These are phyloP conservation scores for Sebastes matsubarae DNA, from an alignment of 2,797 vertebrate species.

Conservation along the genomic window DNA sequence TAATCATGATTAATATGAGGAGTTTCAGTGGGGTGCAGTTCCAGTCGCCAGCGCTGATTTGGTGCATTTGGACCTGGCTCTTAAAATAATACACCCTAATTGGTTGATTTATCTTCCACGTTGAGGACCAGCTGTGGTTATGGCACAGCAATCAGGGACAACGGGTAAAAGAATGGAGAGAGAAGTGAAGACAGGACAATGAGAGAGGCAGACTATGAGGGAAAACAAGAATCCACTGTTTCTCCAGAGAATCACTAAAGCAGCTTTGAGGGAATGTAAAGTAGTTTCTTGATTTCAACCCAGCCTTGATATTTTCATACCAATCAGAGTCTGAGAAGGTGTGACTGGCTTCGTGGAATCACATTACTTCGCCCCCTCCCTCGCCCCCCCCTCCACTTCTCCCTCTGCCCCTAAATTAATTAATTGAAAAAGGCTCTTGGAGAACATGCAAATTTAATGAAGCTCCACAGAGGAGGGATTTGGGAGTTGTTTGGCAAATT, in stretches of 20 bases:
- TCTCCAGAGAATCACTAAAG: background rate
- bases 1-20: conserved; percentile 77
- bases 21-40: conserved; percentile 38
- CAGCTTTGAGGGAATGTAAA: background rate
- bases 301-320: background rate
- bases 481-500: conserved; percentile 81
- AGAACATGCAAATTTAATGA: conserved; percentile 81
- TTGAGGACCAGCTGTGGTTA: conserved; percentile 74
- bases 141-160: conserved; percentile 49
- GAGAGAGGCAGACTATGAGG: background rate
- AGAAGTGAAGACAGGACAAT: conserved; percentile 6
- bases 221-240: background rate
- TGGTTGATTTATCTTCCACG: conserved; percentile 71
- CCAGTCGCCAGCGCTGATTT: conserved; percentile 55
- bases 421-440: conserved; percentile 69
- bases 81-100: conserved; percentile 74
- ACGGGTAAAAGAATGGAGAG: background rate
- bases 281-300: background rate
- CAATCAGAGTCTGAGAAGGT: conserved; percentile 1
- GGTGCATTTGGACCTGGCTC: conserved; percentile 60
- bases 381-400: background rate
- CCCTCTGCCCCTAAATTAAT: conserved; percentile 54
- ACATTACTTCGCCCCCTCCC: conserved; percentile 4
- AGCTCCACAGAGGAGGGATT: conserved; percentile 71
- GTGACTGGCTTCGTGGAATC: conserved; percentile 35